Conservation (phyloP, 2,888 invertebrate species). For the Calameuta pallipes region DNA sequence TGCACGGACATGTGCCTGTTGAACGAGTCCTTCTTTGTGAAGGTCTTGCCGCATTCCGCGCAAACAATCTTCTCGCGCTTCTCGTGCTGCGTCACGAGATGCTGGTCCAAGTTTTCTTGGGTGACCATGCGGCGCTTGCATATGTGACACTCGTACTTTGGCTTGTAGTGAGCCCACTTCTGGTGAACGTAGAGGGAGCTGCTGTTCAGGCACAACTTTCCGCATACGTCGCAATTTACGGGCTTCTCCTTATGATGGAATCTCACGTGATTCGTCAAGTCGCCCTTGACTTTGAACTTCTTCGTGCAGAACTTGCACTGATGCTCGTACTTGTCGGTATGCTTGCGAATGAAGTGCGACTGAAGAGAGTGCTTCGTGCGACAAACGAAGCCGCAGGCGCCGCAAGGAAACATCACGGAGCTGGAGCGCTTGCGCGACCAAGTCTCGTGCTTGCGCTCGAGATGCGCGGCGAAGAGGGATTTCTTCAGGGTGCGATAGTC, state of each 20-base stretch:
- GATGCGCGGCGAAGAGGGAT: constrained; percentile 51
- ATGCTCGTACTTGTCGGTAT: constrained; percentile 61
- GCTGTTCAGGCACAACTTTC: constrained; percentile 59
- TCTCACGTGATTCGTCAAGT: constrained; percentile 60
- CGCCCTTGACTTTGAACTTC: constrained; percentile 63
- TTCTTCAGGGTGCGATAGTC: constrained; percentile 59
- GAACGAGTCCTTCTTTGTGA: constrained; percentile 62
- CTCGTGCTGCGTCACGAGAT: constrained; percentile 61
- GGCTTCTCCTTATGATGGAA: constrained; percentile 64
- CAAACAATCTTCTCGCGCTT: constrained; percentile 62
- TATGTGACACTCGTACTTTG: constrained; percentile 61
- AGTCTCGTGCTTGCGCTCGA: constrained; percentile 60
- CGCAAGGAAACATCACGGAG: constrained; percentile 53
- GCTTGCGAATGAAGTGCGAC: constrained; percentile 62
- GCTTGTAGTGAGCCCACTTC: constrained; percentile 64
- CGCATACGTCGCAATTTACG: constrained; percentile 60
- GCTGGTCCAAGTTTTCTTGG: constrained; percentile 61
- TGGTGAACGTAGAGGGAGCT: constrained; percentile 63
- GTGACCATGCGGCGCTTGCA: constrained; percentile 64
- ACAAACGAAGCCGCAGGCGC: constrained; percentile 59
- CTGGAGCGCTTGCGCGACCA: constrained; percentile 48
- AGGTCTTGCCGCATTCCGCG: constrained; percentile 62
- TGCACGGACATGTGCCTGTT: constrained; percentile 64
- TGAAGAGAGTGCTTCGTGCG: constrained; percentile 62
- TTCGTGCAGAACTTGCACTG: constrained; percentile 58